Evolutionary conservation across 2,797 vertebrate genomes (phyloP).

Genomic region (Crocodylus rhombifer): DNA sequence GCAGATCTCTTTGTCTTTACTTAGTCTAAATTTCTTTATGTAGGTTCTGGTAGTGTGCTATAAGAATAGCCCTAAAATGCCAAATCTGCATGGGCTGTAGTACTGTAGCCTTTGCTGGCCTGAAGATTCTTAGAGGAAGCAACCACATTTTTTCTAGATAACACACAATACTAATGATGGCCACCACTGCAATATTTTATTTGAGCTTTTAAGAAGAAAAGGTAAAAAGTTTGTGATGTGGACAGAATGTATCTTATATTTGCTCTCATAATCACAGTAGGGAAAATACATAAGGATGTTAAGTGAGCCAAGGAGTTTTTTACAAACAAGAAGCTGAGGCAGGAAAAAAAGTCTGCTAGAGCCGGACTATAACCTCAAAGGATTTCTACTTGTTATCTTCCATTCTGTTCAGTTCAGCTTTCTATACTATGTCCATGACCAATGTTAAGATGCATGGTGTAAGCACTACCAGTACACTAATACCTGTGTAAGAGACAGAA

Average conservation of each 20-base stretch:
- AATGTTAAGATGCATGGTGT: not conserved
- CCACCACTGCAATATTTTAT: not conserved
- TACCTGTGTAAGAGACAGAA: not conserved
- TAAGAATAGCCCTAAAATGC: not conserved
- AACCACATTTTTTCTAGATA: not conserved
- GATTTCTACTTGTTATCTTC: not conserved
- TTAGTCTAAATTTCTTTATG: not conserved
- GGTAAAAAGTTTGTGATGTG: not conserved
- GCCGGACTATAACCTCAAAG: not conserved
- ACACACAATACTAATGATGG: not conserved
- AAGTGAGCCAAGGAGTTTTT: not conserved
- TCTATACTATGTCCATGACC: not conserved
- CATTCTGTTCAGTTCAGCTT: not conserved
- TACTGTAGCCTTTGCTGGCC: not conserved
- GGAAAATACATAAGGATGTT: not conserved
- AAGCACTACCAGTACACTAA: not conserved
- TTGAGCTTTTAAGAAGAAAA: not conserved
- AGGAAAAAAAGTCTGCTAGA: not conserved
- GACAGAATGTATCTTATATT: not conserved
- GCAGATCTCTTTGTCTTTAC: not conserved
- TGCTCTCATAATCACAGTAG: not conserved
- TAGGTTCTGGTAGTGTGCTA: not conserved
- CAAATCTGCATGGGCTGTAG: not conserved
- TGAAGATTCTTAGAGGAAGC: conserved; percentile 1
- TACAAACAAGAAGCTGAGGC: not conserved